Base-by-base conservation (phyloP, 2,888 invertebrate genomes). In the Heliconius ethilla region DNA sequence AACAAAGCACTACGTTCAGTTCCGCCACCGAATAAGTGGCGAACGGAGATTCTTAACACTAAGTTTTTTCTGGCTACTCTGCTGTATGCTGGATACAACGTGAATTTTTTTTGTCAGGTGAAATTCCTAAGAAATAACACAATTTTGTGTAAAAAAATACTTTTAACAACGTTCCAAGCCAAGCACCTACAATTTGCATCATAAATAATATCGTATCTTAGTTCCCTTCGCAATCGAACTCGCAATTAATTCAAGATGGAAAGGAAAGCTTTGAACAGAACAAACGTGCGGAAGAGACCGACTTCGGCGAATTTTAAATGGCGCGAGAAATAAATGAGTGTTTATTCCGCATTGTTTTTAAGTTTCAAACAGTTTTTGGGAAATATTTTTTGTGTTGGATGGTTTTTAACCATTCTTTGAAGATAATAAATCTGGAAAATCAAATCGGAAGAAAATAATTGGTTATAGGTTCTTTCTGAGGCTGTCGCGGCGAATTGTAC, bases 241-340 rank as follows among this genome's bases (percentile, higher is more conserved):
- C 72, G 82, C 83, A 83, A 83, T 83, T 83, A 83, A 83, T 83
- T 83, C 79, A 82, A 83, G 83, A 82, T 82, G 82, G 82, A 82
- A 80, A 79, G 82, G 81, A 83, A 82, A 77, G 82, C 81, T 78
- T 78, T 73, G 79, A 81, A 82, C 79, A 79, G 81, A 81, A 82
- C 82, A 83, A 83, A 82, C 80, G 81, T 79, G 79, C 81, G 82
- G 80, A 78, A 81, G 65, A 81, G 81, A 78, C 79, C 69, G 81
- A 80, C 80, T 81, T 80, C 76, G 79, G 79, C 70, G 76, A 80
- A 80, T 82, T 81, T 81, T 81, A 82, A 83, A 82, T 79, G 81
- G 82, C 77, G 79, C 78, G 78, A 75, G 76, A 75, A 76, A 78
- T 81, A 69, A 69, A 69, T 69, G 69, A 69, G 9, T 77, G 79